These are phyloP conservation scores for Chaetura pelagica DNA, from an alignment of 2,113 vertebrate genomes.

Conservation along the genomic window DNA sequence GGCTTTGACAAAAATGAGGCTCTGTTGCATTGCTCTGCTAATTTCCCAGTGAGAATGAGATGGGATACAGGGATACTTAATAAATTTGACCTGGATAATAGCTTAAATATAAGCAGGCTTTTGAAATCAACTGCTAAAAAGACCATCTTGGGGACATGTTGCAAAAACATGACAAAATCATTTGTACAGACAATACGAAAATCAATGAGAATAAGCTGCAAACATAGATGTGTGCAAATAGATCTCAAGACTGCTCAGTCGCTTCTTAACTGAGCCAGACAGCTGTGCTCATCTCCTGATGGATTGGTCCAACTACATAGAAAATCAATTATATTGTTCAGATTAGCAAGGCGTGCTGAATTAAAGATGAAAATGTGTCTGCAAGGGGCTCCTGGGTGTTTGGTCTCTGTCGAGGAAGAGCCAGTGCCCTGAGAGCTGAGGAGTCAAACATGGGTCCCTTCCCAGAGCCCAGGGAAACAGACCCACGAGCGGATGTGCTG, in stretches of 20 bases:
- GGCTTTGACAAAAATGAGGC: background rate
- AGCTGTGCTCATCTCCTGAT: background rate
- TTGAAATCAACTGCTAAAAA: background rate
- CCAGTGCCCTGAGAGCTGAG: background rate
- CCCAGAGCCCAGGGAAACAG: background rate
- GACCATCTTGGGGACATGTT: background rate
- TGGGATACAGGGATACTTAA: background rate
- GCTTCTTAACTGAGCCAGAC: conserved; percentile 28
- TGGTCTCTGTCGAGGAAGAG: background rate
- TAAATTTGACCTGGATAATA: background rate
- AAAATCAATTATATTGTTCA: conserved; percentile 46
- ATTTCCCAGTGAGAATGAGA: background rate
- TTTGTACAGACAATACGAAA: conserved; percentile 35
- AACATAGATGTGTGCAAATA: background rate
- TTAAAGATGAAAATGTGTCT: background rate
- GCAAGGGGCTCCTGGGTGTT: background rate
- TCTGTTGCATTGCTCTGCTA: background rate
- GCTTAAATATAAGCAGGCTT: background rate
- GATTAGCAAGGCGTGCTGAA: background rate
- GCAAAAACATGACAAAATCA: background rate
- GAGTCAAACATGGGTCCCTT: background rate
- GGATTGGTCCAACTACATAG: background rate
- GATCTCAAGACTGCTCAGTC: background rate
- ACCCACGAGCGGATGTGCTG: background rate
- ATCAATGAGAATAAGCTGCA: conserved; percentile 7